Evolutionary conservation across 2,113 vertebrate genomes (phyloP), one percentile per base, ranked within the genome.

Genomic region (Azemiops feae): DNA sequence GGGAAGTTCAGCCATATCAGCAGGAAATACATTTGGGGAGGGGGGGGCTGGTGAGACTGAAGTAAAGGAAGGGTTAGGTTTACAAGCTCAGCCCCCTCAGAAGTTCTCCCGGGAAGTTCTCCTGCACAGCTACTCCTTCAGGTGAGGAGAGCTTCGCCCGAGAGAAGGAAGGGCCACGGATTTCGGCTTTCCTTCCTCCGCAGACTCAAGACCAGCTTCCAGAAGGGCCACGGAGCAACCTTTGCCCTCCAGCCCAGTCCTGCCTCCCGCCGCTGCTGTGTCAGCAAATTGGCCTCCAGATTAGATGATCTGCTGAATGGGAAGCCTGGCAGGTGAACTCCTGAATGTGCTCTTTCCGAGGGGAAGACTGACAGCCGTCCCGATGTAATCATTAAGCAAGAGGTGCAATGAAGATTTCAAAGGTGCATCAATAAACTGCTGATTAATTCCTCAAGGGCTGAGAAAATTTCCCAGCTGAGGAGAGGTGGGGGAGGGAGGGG

Each of bases 231-330:
- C 0, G 4, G 92, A 74, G 11, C 20, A 60, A 39, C 25, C 1
- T 1, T 6, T 34, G 52, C 20, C 85, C 88, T 50, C 10, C 39
- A 20, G 43, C 69, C 43, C 69, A 34, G n/a, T 3, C n/a, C n/a
- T 39, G 69, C n/a, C n/a, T 74, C 16, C 69, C 0, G 12, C n/a
- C 9, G 34, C 89, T 91, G 95, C 95, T 95, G 92, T 64, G 93
- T 95, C 96, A 95, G 93, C 94, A 88, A 0, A 90, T 95, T 53
- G 0, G 7, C 27, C 85, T 92, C 87, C 89, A 47, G 93, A 92
- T 93, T 93, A 94, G 91, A 93, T 86, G 91, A 93, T 86, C 93
- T 85, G 0, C 87, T 91, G 3, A 0, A 57, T 23, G 14, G 54
- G 85, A 43, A 0, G 30, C 0, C 34, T 57, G 39, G 2, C 94